phyloP scores from a whole-genome alignment of 2,113 vertebrate species.

The Neopipo cinnamomea region DNA sequence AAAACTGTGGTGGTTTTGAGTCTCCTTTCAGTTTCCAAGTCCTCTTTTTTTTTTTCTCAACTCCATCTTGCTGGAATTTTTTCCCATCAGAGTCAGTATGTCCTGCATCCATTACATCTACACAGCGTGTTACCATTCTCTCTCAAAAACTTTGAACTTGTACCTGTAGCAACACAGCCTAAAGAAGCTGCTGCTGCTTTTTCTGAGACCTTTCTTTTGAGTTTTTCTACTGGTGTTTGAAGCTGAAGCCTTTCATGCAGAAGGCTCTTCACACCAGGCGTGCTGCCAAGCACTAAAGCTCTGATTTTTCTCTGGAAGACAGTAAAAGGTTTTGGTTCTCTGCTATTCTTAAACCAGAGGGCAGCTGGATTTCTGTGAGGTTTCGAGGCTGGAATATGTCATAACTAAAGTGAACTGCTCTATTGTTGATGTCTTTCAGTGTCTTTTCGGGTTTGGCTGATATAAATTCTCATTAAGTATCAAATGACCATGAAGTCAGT shows the following conservation, averaged over 20 bases:
- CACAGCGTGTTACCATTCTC: neutral
- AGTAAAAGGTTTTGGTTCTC: neutral
- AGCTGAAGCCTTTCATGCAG: neutral
- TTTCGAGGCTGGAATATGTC: neutral
- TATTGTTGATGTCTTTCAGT: neutral
- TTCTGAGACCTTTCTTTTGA: neutral
- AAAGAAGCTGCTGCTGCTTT: neutral
- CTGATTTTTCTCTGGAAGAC: neutral
- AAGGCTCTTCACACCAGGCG: neutral
- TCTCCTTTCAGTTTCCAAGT: neutral
- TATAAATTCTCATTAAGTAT: neutral
- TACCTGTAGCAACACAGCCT: neutral
- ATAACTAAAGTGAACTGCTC: neutral
- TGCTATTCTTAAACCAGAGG: neutral
- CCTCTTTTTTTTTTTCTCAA: accelerated
- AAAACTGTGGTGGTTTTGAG: neutral
- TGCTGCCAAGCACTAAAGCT: neutral
- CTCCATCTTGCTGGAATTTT: neutral
- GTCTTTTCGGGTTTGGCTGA: neutral
- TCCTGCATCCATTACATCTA: neutral
- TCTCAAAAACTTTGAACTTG: neutral
- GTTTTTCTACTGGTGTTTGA: neutral
- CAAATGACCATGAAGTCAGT: neutral
- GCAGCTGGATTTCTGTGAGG: neutral
- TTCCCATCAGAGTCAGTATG: neutral